These are phyloP conservation scores for Diplodus puntazzo DNA, from an alignment of 2,797 vertebrate genomes.

Conservation along the genomic window DNA sequence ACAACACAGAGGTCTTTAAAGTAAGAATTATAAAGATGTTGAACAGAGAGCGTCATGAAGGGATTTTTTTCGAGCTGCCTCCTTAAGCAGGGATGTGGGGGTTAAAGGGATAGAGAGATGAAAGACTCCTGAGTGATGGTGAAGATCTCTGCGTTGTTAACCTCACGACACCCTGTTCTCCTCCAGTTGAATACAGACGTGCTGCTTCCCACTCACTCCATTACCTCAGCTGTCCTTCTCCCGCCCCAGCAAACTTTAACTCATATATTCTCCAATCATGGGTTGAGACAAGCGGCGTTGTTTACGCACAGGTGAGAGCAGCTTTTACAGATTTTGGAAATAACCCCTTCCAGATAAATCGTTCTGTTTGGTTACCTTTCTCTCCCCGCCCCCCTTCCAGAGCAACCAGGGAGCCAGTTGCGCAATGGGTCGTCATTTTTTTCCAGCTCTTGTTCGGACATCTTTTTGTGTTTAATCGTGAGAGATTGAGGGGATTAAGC, in stretches of 20 bases:
- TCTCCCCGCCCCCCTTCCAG: slow-evolving; percentile 28
- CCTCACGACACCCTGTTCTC: slow-evolving; percentile 44
- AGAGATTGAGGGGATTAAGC: slow-evolving; percentile 79
- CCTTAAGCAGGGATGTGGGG: slow-evolving; percentile 38
- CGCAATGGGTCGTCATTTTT: slow-evolving; percentile 57
- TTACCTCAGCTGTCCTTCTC: slow-evolving; percentile 50
- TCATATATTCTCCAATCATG: slow-evolving; percentile 4
- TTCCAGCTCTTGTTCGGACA: slow-evolving; percentile 69
- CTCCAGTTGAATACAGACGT: slow-evolving; percentile 46
- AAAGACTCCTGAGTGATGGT: slow-evolving; percentile 63
- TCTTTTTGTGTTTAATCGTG: slow-evolving; percentile 81
- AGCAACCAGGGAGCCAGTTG: slow-evolving; percentile 45
- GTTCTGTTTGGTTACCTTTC: slow-evolving; percentile 25
- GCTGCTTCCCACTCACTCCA: slow-evolving; percentile 39
- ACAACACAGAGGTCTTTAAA: slow-evolving; percentile 39
- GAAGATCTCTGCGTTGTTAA: slow-evolving; percentile 68
- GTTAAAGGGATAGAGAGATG: slow-evolving; percentile 61
- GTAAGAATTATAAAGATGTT: slow-evolving; percentile 45
- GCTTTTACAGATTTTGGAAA: slow-evolving; percentile 14
- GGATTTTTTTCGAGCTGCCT: slow-evolving; percentile 40
- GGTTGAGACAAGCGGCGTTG: slow-evolving; percentile 13
- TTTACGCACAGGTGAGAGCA: slow-evolving; percentile 29
- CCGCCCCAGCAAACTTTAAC: slow-evolving; percentile 27
- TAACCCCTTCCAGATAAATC: slow-evolving; percentile 5
- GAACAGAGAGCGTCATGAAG: slow-evolving; percentile 43